Percentiles rank a stretch among this genome's conserved stretches.
phyloP scores from a whole-genome alignment of 2,797 vertebrate species.

The Acanthurus tractus region DNA sequence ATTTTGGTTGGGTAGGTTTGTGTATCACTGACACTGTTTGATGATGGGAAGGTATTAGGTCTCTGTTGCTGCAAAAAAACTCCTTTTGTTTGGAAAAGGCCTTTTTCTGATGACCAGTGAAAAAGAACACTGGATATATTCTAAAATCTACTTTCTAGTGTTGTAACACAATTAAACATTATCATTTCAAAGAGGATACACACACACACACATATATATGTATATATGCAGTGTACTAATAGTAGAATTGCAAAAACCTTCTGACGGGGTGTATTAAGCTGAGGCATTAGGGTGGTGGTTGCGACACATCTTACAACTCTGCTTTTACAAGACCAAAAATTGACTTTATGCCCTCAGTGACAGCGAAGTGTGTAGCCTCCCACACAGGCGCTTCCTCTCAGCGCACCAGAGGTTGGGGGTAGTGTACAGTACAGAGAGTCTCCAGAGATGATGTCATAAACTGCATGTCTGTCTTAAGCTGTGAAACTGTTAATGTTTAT shows the following conservation, averaged over 20 bases:
- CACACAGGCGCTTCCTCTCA: constrained; percentile 37
- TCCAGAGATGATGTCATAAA: constrained; percentile 61
- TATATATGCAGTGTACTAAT: no score
- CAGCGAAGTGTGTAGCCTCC: constrained; percentile 16
- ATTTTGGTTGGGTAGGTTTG: background rate
- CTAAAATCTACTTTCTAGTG: no score
- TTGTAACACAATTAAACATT: no score
- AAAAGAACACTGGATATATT: background rate
- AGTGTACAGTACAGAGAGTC: constrained; percentile 44
- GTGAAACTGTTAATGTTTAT: constrained; percentile 66
- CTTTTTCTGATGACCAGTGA: constrained; percentile 11
- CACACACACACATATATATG: no score
- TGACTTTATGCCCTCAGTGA: constrained; percentile 24
- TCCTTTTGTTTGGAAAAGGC: no score
- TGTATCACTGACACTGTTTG: background rate
- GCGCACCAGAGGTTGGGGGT: constrained; percentile 11
- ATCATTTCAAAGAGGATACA: no score
- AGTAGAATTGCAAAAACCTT: background rate
- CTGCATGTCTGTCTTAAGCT: constrained; percentile 52
- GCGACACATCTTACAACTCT: constrained; percentile 13
- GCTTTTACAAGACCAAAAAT: constrained; percentile 38
- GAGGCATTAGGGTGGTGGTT: constrained; percentile 20
- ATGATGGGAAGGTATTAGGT: background rate
- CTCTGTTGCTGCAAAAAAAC: no score
- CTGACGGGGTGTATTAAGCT: constrained; percentile 4